phyloP scores from a whole-genome alignment of 2,797 vertebrate genomes.

The Danionella dracula region DNA sequence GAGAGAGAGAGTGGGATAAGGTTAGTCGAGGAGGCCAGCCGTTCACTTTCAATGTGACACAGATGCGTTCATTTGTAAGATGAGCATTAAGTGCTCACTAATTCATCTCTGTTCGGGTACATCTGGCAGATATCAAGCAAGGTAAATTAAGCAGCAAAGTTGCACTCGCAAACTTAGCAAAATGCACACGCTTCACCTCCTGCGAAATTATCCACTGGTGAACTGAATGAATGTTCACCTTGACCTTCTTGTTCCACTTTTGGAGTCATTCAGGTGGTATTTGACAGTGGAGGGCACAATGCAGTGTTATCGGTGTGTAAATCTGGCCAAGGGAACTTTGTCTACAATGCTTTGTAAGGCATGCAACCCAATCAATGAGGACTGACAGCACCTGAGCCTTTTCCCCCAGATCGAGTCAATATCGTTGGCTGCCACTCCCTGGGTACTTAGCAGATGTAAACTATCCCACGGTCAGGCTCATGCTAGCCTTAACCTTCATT shows the following conservation, averaged over 20 bases:
- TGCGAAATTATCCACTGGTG: slow-evolving; percentile 36
- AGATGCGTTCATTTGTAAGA: slow-evolving; percentile 63
- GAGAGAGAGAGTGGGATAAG: slow-evolving; percentile 16
- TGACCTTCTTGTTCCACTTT: slow-evolving; percentile 34
- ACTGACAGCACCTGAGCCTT: slow-evolving; percentile 45
- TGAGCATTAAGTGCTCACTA: slow-evolving; percentile 58
- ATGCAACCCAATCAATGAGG: slow-evolving; percentile 42
- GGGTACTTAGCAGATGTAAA: slow-evolving; percentile 50
- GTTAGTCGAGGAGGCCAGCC: slow-evolving; percentile 56
- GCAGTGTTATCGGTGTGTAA: slow-evolving; percentile 31
- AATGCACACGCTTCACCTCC: slow-evolving; percentile 34
- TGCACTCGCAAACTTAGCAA: slow-evolving; percentile 62
- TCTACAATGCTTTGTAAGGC: slow-evolving; percentile 32
- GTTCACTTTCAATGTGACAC: slow-evolving; percentile 66
- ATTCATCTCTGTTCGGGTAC: slow-evolving; percentile 55
- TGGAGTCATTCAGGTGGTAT: slow-evolving; percentile 23
- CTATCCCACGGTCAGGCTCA: slow-evolving; percentile 46
- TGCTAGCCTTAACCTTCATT: slow-evolving; percentile 49
- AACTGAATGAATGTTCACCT: slow-evolving; percentile 36
- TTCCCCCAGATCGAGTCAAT: slow-evolving; percentile 35
- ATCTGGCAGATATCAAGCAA: slow-evolving; percentile 61
- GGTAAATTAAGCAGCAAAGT: slow-evolving; percentile 69
- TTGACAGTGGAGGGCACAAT: slow-evolving; percentile 29
- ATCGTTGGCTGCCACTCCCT: slow-evolving; percentile 37
- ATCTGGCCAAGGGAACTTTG: slow-evolving; percentile 37